Evolutionary conservation across 2,888 invertebrate genomes (phyloP).

Genomic region (Leptopilina myrica): DNA sequence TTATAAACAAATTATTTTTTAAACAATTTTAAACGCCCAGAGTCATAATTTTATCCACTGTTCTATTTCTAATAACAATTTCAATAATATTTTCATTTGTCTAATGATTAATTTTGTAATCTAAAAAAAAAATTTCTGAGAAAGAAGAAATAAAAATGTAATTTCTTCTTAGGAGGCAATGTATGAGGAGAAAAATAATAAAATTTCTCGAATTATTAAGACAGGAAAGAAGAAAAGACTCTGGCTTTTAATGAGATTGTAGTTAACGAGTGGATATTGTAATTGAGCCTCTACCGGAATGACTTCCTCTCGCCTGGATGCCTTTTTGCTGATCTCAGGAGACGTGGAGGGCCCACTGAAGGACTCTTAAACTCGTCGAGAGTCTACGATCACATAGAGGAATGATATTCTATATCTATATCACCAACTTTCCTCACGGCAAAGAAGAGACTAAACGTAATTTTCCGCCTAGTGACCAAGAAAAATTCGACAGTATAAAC

Average conservation of each 20-base stretch:
- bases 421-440: not conserved
- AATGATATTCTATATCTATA: conserved; percentile 19
- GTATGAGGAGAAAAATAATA: not conserved
- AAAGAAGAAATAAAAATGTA: too few species aligned
- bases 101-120: too few species aligned
- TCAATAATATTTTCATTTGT: too few species aligned
- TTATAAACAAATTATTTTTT: too few species aligned
- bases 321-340: conserved; percentile 28
- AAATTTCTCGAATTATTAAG: not conserved
- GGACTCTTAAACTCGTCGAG: not conserved
- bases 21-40: too few species aligned
- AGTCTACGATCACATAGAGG: not conserved
- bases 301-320: conserved; percentile 10
- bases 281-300: conserved; percentile 18
- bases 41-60: too few species aligned
- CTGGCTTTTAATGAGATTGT: conserved; percentile 13
- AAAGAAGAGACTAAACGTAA: conserved; percentile 24
- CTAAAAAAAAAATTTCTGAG: too few species aligned
- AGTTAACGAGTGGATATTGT: conserved; percentile 28
- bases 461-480: conserved; percentile 53
- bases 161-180: not conserved
- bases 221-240: not conserved
- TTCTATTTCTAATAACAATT: too few species aligned
- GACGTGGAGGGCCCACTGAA: conserved; percentile 18
- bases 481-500: conserved; percentile 60